These are phyloP conservation scores for Oscheius sp. DNA, from an alignment of 1,140 invertebrate genomes.

Conservation along the genomic window DNA sequence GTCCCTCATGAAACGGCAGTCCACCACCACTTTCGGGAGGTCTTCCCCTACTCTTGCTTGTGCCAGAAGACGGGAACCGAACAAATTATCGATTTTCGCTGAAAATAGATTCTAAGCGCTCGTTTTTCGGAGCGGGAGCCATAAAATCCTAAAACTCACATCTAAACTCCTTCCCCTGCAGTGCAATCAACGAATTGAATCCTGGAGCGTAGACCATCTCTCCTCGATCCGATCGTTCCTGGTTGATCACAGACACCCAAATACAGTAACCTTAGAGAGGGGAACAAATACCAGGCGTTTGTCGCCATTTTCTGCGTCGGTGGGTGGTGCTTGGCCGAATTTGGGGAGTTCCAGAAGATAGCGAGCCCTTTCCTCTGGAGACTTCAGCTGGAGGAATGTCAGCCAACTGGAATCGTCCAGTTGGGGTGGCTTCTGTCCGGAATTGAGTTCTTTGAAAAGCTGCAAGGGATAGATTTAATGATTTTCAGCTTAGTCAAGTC, in stretches of 20 bases:
- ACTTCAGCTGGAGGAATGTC: not conserved
- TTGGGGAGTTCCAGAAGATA: not conserved
- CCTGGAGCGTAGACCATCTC: conserved; percentile 1
- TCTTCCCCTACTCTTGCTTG: not conserved
- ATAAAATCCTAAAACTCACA: not conserved
- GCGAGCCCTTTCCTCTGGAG: not conserved
- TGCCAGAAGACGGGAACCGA: not conserved
- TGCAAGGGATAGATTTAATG: not conserved
- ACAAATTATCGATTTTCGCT: not conserved
- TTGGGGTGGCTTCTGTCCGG: not conserved
- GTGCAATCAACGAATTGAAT: not conserved
- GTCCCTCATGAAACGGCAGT: not conserved
- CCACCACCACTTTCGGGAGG: not conserved
- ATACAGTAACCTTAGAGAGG: not conserved
- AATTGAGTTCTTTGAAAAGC: not conserved
- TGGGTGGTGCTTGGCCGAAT: not conserved
- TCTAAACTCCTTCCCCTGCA: not conserved
- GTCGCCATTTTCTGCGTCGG: too few species aligned
- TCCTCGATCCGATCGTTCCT: not conserved
- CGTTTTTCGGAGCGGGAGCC: too few species aligned
- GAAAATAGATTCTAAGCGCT: too few species aligned
- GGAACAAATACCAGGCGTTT: not conserved
- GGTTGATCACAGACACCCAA: not conserved
- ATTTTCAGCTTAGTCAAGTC: too few species aligned
- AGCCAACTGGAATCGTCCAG: conserved; percentile 1